Evolutionary conservation across 2,888 invertebrate species (phyloP).

Genomic region (Epinotia bilunana): DNA sequence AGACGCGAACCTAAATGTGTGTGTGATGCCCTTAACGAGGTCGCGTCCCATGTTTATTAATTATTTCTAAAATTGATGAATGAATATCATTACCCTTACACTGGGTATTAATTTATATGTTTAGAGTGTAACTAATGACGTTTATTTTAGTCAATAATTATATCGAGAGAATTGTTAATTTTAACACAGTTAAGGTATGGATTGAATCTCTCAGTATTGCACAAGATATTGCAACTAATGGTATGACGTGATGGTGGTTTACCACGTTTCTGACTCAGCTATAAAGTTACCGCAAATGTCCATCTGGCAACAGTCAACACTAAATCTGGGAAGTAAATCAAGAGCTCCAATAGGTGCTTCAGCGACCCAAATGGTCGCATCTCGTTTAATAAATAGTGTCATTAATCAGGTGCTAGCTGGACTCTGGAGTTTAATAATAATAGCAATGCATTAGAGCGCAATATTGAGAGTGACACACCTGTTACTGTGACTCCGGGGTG

Average conservation of each 20-base stretch:
- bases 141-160: neutral
- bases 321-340: slow-evolving; percentile 11
- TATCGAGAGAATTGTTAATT: neutral
- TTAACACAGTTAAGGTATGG: neutral
- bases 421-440: slow-evolving; percentile 39
- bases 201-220: neutral
- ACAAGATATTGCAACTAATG: neutral
- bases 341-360: slow-evolving; percentile 25
- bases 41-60: neutral
- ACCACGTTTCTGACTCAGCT: neutral
- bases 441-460: slow-evolving; percentile 34
- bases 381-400: slow-evolving; percentile 34
- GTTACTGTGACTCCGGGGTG: slow-evolving; percentile 28
- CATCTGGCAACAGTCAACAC: neutral
- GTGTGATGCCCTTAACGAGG: neutral
- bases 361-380: slow-evolving; percentile 32
- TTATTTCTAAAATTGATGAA: neutral
- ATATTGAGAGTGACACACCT: slow-evolving; percentile 39
- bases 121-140: too few relatives aligned
- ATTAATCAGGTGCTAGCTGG: slow-evolving; percentile 38
- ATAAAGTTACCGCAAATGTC: neutral
- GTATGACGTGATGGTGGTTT: too few relatives aligned
- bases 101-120: too few relatives aligned
- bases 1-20: too few relatives aligned
- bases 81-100: neutral